Conservation (phyloP, 2,888 invertebrate genomes). For the Melieria omissa region DNA sequence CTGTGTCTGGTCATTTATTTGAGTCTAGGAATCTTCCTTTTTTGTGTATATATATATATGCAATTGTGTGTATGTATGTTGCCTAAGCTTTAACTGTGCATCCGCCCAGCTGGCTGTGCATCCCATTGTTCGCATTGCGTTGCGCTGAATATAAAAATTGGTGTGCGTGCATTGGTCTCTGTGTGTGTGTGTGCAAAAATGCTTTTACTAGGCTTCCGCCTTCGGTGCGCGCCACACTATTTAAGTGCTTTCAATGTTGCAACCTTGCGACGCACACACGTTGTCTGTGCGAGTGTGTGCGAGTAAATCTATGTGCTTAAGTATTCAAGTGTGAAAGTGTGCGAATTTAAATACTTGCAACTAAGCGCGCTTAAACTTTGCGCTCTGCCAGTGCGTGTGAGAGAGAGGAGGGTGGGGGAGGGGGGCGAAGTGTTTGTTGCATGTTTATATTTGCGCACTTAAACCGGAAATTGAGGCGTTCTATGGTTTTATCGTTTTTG, state of each 20-base stretch:
- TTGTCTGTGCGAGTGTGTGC: slow-evolving; percentile 23
- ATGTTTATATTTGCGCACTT: slow-evolving; percentile 58
- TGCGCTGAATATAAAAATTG: neutral
- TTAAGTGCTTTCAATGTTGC: neutral
- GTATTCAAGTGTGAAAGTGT: slow-evolving; percentile 26
- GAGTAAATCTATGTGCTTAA: slow-evolving; percentile 43
- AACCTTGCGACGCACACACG: neutral
- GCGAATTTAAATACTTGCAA: slow-evolving; percentile 43
- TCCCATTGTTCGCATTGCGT: too few relatives aligned
- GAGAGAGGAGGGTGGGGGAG: too few relatives aligned
- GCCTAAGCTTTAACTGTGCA: too few relatives aligned
- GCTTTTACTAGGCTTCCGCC: slow-evolving; percentile 59
- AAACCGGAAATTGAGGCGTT: slow-evolving; percentile 50
- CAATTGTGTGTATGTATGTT: slow-evolving; percentile 5
- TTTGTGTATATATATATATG: slow-evolving; percentile 9
- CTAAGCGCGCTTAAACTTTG: slow-evolving; percentile 4
- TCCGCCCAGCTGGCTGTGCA: too few relatives aligned
- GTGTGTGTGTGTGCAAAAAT: slow-evolving; percentile 42
- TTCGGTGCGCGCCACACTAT: slow-evolving; percentile 43
- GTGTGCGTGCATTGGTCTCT: neutral
- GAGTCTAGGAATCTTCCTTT: neutral
- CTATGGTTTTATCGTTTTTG: slow-evolving; percentile 27
- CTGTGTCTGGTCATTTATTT: neutral
- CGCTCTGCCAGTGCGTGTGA: neutral
- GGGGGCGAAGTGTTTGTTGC: slow-evolving; percentile 4